Evolutionary conservation across 2,113 vertebrate species (phyloP), one percentile per base, ranked within the genome.

Genomic region (Bubo blakistoni): DNA sequence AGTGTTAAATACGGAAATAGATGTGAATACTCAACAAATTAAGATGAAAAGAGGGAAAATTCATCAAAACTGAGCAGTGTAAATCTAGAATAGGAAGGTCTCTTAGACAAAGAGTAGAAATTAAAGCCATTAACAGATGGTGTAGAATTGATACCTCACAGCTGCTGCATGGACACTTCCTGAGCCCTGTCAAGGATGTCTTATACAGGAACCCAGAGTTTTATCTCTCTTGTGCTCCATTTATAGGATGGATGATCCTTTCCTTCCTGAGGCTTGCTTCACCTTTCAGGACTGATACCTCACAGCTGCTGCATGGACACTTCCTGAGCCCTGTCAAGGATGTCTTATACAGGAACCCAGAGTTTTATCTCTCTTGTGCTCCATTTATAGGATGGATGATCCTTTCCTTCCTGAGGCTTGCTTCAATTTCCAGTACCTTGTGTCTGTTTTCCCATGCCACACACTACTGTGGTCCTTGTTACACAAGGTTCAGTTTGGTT

Each of bases 141-240:
- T 3, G 1, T 17, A 19, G 44, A 46, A 46, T 17, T 62, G 42
- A 70, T 13, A 54, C 3, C 3, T 3, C 19, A 36, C 8, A 59
- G 11, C 10, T 58, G 30, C 24, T 54, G 1, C 59, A 30, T 13
- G 13, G 36, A 22, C 24, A 62, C 8, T 9, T 70, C 19, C 32
- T 2, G 2, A 72, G 7, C 9, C 22, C 54, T 27, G 2, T 21
- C 3, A 0, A 30, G 9, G 26, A 20, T 26, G 1, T 55, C 22
- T 26, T 44, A 34, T 4, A 36, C 24, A 73, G 44, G 5, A 89
- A 1, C 5, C 10, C 2, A 38, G 16, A 67, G 11, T n/a, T 78
- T 54, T 51, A 2, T 11, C 4, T 7, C 10, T 76, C 12, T 51
- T 58, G 5, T 59, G 7, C 12, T 88, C 36, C 4, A 3, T 36